These are phyloP conservation scores for Bubalus kerabau DNA, from an alignment of 2,113 vertebrate species.

Conservation along the genomic window DNA sequence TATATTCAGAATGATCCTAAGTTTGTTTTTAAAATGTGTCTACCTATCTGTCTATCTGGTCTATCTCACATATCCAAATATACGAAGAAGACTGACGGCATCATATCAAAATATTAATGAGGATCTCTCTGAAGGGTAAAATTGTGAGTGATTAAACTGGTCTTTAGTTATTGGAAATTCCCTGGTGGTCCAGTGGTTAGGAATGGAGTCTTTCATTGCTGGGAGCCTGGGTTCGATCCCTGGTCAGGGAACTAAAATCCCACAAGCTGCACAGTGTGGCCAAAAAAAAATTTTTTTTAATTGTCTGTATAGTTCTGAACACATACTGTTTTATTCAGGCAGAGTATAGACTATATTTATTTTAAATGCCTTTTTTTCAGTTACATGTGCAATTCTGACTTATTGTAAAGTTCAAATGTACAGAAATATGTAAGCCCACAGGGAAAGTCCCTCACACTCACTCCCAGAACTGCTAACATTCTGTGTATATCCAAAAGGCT, in stretches of 20 bases:
- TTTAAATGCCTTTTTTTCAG: neutral
- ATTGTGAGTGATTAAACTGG: neutral
- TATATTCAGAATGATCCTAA: neutral
- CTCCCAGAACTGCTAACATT: neutral
- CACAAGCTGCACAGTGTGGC: neutral
- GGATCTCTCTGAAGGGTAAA: neutral
- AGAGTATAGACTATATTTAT: neutral
- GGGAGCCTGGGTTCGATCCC: neutral
- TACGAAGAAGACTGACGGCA: neutral
- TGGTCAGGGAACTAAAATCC: neutral
- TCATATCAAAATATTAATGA: neutral
- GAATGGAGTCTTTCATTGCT: neutral
- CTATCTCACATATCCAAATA: neutral
- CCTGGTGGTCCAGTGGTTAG: neutral
- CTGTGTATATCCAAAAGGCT: neutral
- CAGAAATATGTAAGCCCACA: neutral
- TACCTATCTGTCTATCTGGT: neutral
- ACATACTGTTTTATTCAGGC: neutral
- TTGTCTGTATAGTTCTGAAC: neutral
- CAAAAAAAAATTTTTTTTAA: neutral
- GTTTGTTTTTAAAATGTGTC: neutral
- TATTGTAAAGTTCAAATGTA: neutral
- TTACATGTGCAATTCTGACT: neutral
- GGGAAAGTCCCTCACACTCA: neutral
- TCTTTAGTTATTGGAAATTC: neutral